phyloP scores from a whole-genome alignment of 2,797 vertebrate genomes.

The Phylloscopus collybita region DNA sequence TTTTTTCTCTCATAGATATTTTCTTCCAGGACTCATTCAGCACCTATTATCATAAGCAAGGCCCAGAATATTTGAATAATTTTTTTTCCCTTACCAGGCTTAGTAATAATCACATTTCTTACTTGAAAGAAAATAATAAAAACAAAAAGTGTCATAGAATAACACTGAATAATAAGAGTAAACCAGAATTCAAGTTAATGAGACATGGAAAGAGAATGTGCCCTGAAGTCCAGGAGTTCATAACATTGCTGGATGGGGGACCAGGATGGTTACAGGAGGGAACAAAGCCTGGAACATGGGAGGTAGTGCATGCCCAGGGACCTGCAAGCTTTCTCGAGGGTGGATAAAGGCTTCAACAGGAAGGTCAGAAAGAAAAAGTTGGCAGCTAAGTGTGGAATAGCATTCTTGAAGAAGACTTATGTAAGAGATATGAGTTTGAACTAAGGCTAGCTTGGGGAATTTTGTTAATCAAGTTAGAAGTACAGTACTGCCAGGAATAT shows the following conservation, averaged over 20 bases:
- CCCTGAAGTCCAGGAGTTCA: neutral
- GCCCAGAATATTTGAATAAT: neutral
- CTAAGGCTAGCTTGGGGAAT: neutral
- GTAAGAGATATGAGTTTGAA: neutral
- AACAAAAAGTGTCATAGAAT: neutral
- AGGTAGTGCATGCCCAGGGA: conserved; percentile 9
- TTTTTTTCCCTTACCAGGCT: neutral
- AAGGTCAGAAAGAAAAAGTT: conserved; percentile 40
- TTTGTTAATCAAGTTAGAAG: neutral
- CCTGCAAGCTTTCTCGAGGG: neutral
- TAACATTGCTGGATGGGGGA: conserved; percentile 13
- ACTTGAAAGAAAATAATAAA: neutral
- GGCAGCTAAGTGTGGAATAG: conserved; percentile 13
- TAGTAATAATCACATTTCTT: neutral
- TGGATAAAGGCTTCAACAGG: conserved; percentile 23
- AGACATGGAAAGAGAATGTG: neutral
- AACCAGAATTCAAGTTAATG: neutral
- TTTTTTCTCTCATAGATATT: neutral
- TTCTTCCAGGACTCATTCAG: neutral
- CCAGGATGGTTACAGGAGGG: neutral
- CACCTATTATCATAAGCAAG: neutral
- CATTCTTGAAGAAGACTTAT: neutral
- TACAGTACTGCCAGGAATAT: neutral
- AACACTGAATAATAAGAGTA: neutral
- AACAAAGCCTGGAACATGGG: neutral